Percentiles rank a stretch among this genome's conserved stretches.
These are phyloP conservation scores for Mirounga angustirostris DNA, from an alignment of 2,113 vertebrate genomes.

Conservation along the genomic window DNA sequence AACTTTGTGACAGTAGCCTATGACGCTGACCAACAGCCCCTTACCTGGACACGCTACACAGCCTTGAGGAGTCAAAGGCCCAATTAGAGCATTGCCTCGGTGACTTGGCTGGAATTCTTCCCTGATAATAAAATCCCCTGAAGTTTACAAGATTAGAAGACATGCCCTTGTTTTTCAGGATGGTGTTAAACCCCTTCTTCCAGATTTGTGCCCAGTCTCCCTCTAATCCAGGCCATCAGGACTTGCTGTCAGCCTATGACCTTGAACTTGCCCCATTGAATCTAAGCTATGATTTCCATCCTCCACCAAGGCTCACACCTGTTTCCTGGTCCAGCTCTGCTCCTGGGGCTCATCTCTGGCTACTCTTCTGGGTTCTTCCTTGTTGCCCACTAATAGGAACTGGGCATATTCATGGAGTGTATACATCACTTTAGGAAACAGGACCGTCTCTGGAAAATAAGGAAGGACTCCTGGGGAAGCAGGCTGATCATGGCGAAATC, in stretches of 20 bases:
- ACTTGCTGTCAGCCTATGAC: neutral
- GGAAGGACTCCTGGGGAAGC: neutral
- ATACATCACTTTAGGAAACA: neutral
- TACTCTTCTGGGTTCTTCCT: neutral
- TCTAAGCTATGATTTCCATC: neutral
- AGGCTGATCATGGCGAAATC: neutral
- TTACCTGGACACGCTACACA: too few species aligned
- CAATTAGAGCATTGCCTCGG: neutral
- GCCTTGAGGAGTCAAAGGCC: too few species aligned
- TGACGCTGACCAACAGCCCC: neutral
- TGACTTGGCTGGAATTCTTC: neutral
- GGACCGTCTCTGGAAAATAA: neutral
- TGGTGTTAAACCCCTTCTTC: neutral
- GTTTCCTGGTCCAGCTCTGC: neutral
- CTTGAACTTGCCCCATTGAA: neutral
- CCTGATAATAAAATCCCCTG: neutral
- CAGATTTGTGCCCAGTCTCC: neutral
- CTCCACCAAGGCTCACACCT: neutral
- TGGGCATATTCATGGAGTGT: fast-evolving
- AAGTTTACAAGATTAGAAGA: neutral
- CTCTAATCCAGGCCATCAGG: neutral
- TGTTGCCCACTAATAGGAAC: neutral
- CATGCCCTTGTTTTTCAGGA: neutral
- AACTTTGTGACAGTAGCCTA: neutral
- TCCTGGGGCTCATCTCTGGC: neutral